Evolutionary conservation across 35 echinoderm and acorn worm genomes (phyloP).

Genomic region (Lytechinus pictus): DNA sequence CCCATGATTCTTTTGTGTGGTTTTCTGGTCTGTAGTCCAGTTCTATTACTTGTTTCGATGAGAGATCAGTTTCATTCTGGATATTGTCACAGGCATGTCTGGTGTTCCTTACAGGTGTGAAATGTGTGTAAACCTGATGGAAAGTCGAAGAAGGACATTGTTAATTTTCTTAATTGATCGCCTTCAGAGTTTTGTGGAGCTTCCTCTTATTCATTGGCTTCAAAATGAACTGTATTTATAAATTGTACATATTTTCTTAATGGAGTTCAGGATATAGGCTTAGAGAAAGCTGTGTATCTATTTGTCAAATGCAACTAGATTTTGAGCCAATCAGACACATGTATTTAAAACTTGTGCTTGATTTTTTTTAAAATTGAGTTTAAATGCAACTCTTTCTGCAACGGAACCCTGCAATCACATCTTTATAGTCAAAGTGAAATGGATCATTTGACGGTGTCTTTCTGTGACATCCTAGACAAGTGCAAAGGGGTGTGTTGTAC

Average conservation of each 20-base stretch:
- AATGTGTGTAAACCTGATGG: background rate
- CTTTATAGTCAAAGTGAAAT: too few species aligned
- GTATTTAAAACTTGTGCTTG: too few species aligned
- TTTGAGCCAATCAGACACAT: too few species aligned
- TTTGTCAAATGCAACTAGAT: too few species aligned
- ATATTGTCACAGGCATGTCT: background rate
- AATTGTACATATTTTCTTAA: too few species aligned
- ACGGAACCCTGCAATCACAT: too few species aligned
- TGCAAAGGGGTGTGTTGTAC: too few species aligned
- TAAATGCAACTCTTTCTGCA: too few species aligned
- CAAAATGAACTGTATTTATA: background rate
- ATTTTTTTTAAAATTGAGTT: too few species aligned
- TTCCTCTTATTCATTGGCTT: background rate
- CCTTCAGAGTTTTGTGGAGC: background rate
- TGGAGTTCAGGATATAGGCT: conserved; percentile 1
- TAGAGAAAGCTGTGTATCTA: background rate
- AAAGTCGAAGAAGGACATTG: background rate
- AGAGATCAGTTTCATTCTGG: background rate
- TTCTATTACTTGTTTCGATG: background rate
- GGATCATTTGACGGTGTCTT: too few species aligned
- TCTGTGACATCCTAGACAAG: too few species aligned
- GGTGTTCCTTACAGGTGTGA: too few species aligned
- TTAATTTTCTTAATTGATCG: background rate
- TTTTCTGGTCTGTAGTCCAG: background rate
- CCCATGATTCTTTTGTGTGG: background rate